These are phyloP conservation scores for Symphodus melops DNA, from an alignment of 2,113 vertebrate species.

Conservation along the genomic window DNA sequence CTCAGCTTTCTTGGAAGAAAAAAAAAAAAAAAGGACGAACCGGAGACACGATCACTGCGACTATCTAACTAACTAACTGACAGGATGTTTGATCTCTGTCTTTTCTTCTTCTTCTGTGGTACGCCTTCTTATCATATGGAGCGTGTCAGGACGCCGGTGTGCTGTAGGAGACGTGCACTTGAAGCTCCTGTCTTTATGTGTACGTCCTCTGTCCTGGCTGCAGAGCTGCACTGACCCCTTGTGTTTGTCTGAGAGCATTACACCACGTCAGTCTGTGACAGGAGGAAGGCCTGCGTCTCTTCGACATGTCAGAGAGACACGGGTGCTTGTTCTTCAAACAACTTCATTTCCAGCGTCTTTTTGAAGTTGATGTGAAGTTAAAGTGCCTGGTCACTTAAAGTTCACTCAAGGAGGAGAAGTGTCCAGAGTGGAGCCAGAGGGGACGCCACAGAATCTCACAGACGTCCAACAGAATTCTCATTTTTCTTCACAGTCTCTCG, in stretches of 20 bases:
- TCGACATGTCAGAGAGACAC: not conserved
- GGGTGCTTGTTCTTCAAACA: not conserved
- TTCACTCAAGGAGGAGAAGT: not conserved
- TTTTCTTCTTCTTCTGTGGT: constrained; percentile 28
- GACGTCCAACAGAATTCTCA: not conserved
- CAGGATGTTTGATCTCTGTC: not conserved
- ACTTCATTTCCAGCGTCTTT: too few species aligned
- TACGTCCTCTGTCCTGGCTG: not conserved
- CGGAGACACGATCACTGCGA: constrained; percentile 9
- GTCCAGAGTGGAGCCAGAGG: not conserved
- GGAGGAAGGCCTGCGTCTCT: not conserved
- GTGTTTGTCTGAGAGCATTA: constrained; percentile 62
- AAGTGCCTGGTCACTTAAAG: not conserved
- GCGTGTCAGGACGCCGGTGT: not conserved
- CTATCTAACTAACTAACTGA: constrained; percentile 2
- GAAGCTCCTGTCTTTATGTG: not conserved
- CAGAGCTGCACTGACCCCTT: constrained; percentile 66
- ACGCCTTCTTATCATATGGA: not conserved
- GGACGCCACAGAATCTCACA: constrained; percentile 2
- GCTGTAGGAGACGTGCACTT: constrained; percentile 26
- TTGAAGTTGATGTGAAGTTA: not conserved
- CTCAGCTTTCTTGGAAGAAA: constrained; percentile 40
- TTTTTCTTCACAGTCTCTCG: not conserved
- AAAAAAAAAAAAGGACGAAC: constrained; percentile 18
- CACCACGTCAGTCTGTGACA: constrained; percentile 17